phyloP scores from a whole-genome alignment of 64 coral and sea anemone species.

The Platygyra sinensis region DNA sequence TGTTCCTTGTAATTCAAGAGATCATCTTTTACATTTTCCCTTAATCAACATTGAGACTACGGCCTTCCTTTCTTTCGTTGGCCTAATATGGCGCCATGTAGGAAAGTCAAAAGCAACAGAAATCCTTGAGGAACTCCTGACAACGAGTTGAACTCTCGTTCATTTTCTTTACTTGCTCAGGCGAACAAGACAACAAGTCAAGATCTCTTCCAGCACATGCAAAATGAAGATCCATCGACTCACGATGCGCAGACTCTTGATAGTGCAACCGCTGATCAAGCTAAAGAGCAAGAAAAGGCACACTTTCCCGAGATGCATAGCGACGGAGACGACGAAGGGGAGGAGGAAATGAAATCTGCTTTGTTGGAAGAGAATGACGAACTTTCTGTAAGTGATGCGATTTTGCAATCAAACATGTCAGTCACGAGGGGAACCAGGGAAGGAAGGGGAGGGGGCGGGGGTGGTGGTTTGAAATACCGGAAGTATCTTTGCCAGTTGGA shows the following conservation, averaged over 20 bases:
- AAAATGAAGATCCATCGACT: conserved; percentile 45
- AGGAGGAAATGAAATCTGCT: conserved; percentile 51
- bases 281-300: conserved; percentile 73
- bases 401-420: not conserved
- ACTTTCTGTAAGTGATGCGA: conserved; percentile 42
- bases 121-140: not conserved
- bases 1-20: too few species aligned
- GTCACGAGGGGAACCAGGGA: not conserved
- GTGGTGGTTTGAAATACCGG: too few species aligned
- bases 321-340: conserved; percentile 58
- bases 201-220: conserved; percentile 86
- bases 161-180: conserved; percentile 32
- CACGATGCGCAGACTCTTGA: conserved; percentile 93
- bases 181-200: conserved; percentile 47
- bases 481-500: too few species aligned
- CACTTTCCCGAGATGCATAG: conserved; percentile 56
- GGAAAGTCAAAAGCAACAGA: too few species aligned
- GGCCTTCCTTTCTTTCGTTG: too few species aligned
- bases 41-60: not conserved
- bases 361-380: conserved; percentile 64
- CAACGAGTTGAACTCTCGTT: too few species aligned
- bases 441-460: too few species aligned
- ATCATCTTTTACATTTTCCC: not conserved
- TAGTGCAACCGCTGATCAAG: conserved; percentile 96
- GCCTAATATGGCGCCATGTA: too few species aligned